Evolutionary conservation across 2,113 vertebrate species (phyloP).

Genomic region (Indri indri): DNA sequence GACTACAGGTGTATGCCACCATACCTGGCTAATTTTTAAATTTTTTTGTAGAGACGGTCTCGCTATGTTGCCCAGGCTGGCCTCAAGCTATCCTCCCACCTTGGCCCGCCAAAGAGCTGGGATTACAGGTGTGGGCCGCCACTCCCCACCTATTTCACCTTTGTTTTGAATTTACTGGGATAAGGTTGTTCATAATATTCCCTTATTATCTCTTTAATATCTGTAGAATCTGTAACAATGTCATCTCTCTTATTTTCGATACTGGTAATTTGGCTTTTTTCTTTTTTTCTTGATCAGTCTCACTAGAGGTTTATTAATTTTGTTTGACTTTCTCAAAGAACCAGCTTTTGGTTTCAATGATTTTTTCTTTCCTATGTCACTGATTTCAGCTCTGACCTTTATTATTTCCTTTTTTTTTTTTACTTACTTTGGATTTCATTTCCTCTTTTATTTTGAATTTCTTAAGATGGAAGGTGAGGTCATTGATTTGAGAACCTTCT

Average conservation of each 20-base stretch:
- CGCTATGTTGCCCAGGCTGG: too few relatives aligned
- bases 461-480: background rate
- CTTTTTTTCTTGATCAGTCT: background rate
- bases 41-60: too few relatives aligned
- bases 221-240: background rate
- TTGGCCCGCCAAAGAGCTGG: too few relatives aligned
- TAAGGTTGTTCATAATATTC: background rate
- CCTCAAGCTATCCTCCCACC: too few relatives aligned
- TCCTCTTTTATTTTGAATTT: background rate
- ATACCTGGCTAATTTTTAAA: too few relatives aligned
- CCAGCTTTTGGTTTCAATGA: constrained; percentile 1
- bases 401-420: background rate
- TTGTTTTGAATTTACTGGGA: background rate
- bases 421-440: background rate
- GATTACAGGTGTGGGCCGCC: too few relatives aligned
- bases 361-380: background rate
- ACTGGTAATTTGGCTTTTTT: background rate
- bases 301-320: background rate
- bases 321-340: background rate
- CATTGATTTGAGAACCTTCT: background rate
- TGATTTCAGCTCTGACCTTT: background rate
- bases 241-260: background rate
- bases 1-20: too few relatives aligned
- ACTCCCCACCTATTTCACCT: too few relatives aligned
- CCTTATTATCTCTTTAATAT: background rate